phyloP scores from a whole-genome alignment of 2,113 vertebrate species.

The Hystrix brachyura region DNA sequence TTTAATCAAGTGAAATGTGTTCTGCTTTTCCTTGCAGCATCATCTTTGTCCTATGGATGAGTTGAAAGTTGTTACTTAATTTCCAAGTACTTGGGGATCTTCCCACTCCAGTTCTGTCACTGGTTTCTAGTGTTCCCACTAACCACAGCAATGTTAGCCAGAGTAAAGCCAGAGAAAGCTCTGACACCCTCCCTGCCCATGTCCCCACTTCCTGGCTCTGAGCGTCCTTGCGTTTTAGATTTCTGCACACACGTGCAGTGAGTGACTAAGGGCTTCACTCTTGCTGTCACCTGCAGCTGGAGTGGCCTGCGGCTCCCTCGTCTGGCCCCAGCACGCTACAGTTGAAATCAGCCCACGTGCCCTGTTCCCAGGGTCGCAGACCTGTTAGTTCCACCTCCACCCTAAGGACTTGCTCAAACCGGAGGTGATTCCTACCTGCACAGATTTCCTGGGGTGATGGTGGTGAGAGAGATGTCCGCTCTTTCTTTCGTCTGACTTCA shows the following conservation, averaged over 20 bases:
- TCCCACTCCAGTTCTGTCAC: not conserved
- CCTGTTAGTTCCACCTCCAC: not conserved
- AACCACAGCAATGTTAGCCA: not conserved
- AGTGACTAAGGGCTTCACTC: not conserved
- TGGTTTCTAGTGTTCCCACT: not conserved
- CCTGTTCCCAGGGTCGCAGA: not conserved
- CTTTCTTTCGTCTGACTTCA: not conserved
- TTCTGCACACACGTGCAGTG: not conserved
- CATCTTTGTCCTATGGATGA: not conserved
- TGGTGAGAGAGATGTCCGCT: not conserved
- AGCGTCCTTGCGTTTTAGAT: not conserved
- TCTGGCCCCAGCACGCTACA: not conserved
- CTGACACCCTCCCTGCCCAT: too few species aligned
- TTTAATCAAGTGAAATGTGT: not conserved
- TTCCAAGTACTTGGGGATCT: not conserved
- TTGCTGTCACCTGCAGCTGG: not conserved
- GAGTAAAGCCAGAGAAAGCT: not conserved
- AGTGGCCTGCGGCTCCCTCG: not conserved
- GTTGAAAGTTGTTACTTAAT: not conserved
- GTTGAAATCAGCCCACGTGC: not conserved
- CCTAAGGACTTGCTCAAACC: not conserved
- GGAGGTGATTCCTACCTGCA: not conserved
- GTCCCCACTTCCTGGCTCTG: not conserved
- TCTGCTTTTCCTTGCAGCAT: not conserved
- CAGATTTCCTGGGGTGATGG: not conserved